These are phyloP conservation scores for Hucho hucho DNA, from an alignment of 2,113 vertebrate species.

Conservation along the genomic window DNA sequence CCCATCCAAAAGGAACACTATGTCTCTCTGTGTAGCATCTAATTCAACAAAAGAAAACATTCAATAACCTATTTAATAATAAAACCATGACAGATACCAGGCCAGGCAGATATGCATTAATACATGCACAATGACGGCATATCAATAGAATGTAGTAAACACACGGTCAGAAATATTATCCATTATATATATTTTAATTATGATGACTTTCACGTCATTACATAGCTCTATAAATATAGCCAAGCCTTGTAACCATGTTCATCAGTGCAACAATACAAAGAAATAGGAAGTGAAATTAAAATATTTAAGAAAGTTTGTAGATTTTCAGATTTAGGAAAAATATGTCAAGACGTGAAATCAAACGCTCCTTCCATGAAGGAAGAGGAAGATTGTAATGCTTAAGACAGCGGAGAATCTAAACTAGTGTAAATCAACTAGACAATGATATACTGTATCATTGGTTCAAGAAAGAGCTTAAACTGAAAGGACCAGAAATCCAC, in stretches of 20 bases:
- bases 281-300: background rate
- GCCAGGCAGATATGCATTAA: background rate
- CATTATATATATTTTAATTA: background rate
- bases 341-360: background rate
- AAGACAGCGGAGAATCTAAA: background rate
- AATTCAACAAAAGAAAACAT: conserved; percentile 70
- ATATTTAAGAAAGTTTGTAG: conserved; percentile 4
- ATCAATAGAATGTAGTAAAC: conserved; percentile 3
- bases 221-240: background rate
- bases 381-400: conserved; percentile 20
- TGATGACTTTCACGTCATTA: background rate
- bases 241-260: background rate
- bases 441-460: conserved; percentile 71
- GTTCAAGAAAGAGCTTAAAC: conserved; percentile 66
- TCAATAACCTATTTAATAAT: conserved; percentile 38
- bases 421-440: conserved; percentile 19
- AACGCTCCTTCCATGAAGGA: conserved; percentile 44
- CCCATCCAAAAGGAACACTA: conserved; percentile 76
- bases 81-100: background rate
- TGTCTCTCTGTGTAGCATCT: conserved; percentile 69
- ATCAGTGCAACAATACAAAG: background rate
- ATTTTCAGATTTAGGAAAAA: background rate
- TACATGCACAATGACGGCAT: conserved; percentile 4
- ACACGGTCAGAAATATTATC: too few species aligned
- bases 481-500: conserved; percentile 4